A percentile compares a stretch with the other conserved stretches of the same genome.
phyloP scores from a whole-genome alignment of 2,888 invertebrate species.

The Teleogryllus oceanicus region DNA sequence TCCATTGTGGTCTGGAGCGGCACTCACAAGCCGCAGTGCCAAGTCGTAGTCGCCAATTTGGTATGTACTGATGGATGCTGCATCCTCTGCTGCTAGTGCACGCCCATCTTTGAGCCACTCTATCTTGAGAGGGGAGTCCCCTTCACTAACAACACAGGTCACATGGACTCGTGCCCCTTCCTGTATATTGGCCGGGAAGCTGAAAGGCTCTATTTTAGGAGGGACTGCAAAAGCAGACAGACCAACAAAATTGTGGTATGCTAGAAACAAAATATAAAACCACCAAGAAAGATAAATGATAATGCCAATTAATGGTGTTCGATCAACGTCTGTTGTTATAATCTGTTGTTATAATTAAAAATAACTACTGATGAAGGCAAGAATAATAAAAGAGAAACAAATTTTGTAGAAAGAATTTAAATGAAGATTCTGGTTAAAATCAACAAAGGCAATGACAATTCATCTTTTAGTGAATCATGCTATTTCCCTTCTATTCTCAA shows the following conservation, averaged over 20 bases:
- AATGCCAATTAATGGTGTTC: too few relatives aligned
- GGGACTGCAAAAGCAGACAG: conserved; percentile 51
- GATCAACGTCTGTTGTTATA: too few relatives aligned
- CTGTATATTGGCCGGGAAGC: conserved; percentile 60
- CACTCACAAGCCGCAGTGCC: conserved; percentile 58
- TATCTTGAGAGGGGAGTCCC: conserved; percentile 62
- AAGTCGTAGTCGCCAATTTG: conserved; percentile 60
- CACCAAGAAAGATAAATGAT: neutral
- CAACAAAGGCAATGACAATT: too few relatives aligned
- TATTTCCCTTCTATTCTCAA: too few relatives aligned
- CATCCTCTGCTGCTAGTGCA: conserved; percentile 34
- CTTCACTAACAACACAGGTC: conserved; percentile 59
- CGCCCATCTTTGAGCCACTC: conserved; percentile 59
- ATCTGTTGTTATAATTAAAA: too few relatives aligned
- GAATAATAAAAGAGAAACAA: too few relatives aligned
- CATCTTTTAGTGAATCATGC: too few relatives aligned
- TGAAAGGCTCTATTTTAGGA: conserved; percentile 63
- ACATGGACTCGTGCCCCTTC: conserved; percentile 59
- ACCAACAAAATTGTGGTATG: conserved; percentile 1
- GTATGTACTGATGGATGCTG: conserved; percentile 50
- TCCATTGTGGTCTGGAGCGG: conserved; percentile 57
- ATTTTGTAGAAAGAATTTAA: too few relatives aligned
- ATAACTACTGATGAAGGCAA: too few relatives aligned
- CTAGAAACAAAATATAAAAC: neutral
- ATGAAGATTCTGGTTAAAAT: too few relatives aligned